Conservation (phyloP, 2,113 vertebrate genomes). For the Accipiter virgatus region DNA sequence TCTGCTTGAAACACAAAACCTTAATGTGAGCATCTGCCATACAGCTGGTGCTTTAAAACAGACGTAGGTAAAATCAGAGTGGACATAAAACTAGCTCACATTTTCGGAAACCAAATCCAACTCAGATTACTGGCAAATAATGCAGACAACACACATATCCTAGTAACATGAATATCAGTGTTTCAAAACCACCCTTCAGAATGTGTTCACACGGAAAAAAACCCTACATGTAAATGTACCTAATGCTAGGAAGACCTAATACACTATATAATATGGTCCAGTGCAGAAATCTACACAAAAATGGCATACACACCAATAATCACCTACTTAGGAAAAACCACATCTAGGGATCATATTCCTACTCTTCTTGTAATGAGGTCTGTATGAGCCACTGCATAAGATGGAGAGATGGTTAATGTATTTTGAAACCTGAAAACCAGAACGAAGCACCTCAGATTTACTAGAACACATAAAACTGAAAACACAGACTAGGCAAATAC, state of each 20-base stretch:
- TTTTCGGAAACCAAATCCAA: neutral
- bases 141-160: neutral
- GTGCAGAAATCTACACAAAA: neutral
- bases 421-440: slow-evolving; percentile 43
- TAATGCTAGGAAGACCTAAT: neutral
- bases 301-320: slow-evolving; percentile 58
- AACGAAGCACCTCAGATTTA: neutral
- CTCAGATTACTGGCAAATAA: neutral
- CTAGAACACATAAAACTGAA: slow-evolving; percentile 19
- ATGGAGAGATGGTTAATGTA: neutral
- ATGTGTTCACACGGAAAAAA: neutral
- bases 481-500: neutral
- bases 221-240: neutral
- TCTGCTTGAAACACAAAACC: neutral
- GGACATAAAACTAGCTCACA: neutral
- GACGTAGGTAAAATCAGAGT: neutral
- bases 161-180: neutral
- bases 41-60: neutral
- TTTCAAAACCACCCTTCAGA: slow-evolving; percentile 2
- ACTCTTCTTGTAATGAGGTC: slow-evolving; percentile 32
- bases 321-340: slow-evolving; percentile 65
- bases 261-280: neutral
- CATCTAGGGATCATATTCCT: slow-evolving; percentile 53
- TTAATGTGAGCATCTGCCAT: neutral
- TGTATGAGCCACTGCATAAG: slow-evolving; percentile 1